Base-by-base conservation (phyloP, 2,797 vertebrate genomes). In the Cirrhinus molitorella region DNA sequence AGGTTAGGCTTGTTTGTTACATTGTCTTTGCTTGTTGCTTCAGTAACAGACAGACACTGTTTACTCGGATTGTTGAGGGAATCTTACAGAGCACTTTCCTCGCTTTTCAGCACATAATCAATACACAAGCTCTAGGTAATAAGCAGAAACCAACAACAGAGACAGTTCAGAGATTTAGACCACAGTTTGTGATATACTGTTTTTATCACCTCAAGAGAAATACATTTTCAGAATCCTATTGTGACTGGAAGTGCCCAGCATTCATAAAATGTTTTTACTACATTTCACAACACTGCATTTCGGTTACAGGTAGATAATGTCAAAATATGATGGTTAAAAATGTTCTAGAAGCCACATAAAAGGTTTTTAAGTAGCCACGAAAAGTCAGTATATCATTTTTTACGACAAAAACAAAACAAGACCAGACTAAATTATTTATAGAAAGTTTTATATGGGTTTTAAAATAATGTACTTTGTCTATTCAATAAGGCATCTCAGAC, bases 1-100 rank as follows among this genome's bases (percentile, higher is more conserved):
- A 91, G 89, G 87, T 91, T 91, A 89, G 78, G 76, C 79, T 83
- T 31, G 65, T 61, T 78, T 83, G 65, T 70, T 78, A 23, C 34
- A 45, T 67, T 86, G 87, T 81, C 82, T 53, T 34, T 8, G 45
- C 70, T 55, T 82, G 83, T 83, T 89, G 84, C 87, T 77, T 77
- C 31, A 61, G 51, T 25, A 78, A 78, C 75, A 45, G 19, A 70
- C 19, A 68, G 40, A 70, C 53, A 67, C 5, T 78, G 21, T 70
- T 77, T 66, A n/a, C 49, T 31, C 37, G 25, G 65, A 61, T 47
- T 63, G 63, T 45, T 78, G 78, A 55, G 79, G 76, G 66, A 79
- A 87, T 63, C 87, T 55, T 63, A 25, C 19, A 45, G 51, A 57
- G 19, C 74, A 77, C 4, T 67, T 25, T 31, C 83, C 43, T 65